Evolutionary conservation across 2,113 vertebrate genomes (phyloP).

Genomic region (Cololabis saira): DNA sequence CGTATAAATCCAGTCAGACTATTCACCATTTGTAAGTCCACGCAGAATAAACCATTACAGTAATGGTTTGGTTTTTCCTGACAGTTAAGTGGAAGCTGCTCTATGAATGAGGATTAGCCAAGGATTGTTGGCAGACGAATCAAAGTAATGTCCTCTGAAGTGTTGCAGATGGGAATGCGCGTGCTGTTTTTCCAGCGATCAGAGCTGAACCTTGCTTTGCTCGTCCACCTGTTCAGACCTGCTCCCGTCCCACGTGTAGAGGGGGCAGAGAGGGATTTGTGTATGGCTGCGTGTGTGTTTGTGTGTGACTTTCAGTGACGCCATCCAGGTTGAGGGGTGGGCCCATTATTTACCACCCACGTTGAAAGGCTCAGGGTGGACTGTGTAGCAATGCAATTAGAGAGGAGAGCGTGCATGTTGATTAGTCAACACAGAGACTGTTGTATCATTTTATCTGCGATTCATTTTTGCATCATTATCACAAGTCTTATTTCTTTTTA

Average conservation of each 20-base stretch:
- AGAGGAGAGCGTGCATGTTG: slow-evolving; percentile 15
- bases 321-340: slow-evolving; percentile 54
- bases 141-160: neutral
- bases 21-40: no score
- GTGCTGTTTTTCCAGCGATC: slow-evolving; percentile 39
- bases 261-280: slow-evolving; percentile 44
- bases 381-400: slow-evolving; percentile 22
- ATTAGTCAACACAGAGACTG: slow-evolving; percentile 2
- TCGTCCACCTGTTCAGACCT: slow-evolving; percentile 73
- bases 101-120: neutral
- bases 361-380: slow-evolving; percentile 43
- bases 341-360: slow-evolving; percentile 69
- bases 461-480: neutral
- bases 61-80: neutral
- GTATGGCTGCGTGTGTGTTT: slow-evolving; percentile 21
- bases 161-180: slow-evolving; percentile 4
- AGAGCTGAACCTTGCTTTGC: slow-evolving; percentile 33
- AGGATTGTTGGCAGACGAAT: neutral
- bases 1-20: no score
- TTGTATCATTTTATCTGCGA: neutral
- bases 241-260: slow-evolving; percentile 56
- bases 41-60: neutral
- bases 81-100: neutral
- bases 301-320: slow-evolving; percentile 43
- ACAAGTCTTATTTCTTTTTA: neutral